Conservation (phyloP, 2,113 vertebrate genomes). For the Eleginops maclovinus region DNA sequence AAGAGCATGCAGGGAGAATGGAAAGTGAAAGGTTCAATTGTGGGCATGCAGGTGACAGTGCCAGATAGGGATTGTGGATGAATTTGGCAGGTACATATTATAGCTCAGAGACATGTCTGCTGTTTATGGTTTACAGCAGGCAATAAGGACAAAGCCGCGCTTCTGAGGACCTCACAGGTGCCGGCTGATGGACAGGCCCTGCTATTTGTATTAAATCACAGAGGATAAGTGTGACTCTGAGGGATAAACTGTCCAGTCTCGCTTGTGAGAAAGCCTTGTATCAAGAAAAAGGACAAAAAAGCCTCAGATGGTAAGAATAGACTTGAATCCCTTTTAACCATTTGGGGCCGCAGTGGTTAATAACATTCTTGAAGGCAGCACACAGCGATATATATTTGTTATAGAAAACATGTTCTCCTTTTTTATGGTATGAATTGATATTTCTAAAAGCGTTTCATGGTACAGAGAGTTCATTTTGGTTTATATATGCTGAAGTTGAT, state of each 20-base stretch:
- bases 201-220: conserved; percentile 50
- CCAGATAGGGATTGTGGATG: conserved; percentile 15
- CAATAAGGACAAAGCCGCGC: conserved; percentile 38
- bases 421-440: neutral
- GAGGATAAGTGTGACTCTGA: conserved; percentile 12
- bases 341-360: neutral
- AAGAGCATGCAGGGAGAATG: conserved; percentile 30
- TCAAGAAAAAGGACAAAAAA: conserved; percentile 2
- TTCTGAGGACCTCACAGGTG: conserved; percentile 2
- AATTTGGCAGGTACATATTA: conserved; percentile 52
- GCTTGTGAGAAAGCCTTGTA: neutral
- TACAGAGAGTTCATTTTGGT: neutral
- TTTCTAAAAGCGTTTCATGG: no score
- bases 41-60: conserved; percentile 37
- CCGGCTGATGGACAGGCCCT: conserved; percentile 48
- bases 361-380: neutral
- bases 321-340: neutral
- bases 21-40: conserved; percentile 62
- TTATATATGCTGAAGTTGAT: neutral
- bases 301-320: neutral
- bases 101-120: conserved; percentile 44
- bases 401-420: neutral
- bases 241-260: conserved; percentile 26
- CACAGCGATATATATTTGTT: neutral
- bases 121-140: conserved; percentile 50